Conservation (phyloP, 2,888 invertebrate species). For the Agonopterix subpropinquella region DNA sequence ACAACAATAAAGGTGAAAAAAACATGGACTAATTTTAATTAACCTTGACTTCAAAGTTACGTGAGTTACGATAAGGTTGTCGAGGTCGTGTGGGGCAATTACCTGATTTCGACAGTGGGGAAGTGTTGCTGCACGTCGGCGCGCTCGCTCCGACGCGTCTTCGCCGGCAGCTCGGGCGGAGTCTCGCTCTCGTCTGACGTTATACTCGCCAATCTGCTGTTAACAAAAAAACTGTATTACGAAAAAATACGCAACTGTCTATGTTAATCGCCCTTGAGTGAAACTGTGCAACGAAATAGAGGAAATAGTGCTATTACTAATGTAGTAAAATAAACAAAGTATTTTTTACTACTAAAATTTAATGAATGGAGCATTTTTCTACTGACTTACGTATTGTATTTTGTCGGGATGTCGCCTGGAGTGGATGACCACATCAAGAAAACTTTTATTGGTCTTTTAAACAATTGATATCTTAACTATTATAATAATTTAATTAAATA, state of each 20-base stretch:
- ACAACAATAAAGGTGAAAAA: constrained; percentile 1
- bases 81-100: constrained; percentile 8
- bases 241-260: constrained; percentile 9
- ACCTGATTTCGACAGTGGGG: constrained; percentile 65
- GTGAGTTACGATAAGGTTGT: constrained; percentile 3
- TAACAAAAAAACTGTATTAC: constrained; percentile 13
- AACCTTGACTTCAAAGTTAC: constrained; percentile 5
- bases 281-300: not conserved
- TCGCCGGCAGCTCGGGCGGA: constrained; percentile 79
- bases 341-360: no score
- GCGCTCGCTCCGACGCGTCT: constrained; percentile 68
- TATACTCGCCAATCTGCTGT: constrained; percentile 54
- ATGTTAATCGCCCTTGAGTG: constrained; percentile 5
- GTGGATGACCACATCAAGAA: no score
- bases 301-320: not conserved
- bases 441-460: no score
- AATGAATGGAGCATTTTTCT: no score
- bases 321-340: not conserved
- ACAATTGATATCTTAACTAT: no score
- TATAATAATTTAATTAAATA: no score
- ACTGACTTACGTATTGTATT: no score
- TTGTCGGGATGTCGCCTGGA: no score
- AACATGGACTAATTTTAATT: constrained; percentile 1
- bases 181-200: constrained; percentile 65
- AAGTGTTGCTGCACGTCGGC: constrained; percentile 66